These are phyloP conservation scores for Calycopis cecrops DNA, from an alignment of 1,140 invertebrate species.

Conservation along the genomic window DNA sequence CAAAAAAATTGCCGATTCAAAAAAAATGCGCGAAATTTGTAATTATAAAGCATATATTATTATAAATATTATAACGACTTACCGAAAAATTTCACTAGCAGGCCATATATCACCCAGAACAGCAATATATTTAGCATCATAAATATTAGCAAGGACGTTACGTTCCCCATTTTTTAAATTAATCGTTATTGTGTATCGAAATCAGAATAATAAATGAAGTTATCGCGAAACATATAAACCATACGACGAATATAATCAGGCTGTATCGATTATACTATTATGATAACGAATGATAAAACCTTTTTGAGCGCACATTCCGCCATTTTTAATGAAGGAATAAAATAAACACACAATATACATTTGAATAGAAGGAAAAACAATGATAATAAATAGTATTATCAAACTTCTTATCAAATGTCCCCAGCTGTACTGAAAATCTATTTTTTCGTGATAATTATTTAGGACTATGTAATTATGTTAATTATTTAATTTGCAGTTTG, in stretches of 20 bases:
- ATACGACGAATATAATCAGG: slow-evolving; percentile 28
- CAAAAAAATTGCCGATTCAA: too few species aligned
- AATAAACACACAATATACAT: too few species aligned
- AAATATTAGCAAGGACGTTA: slow-evolving; percentile 40
- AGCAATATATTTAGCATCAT: slow-evolving; percentile 46
- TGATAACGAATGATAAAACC: slow-evolving; percentile 16
- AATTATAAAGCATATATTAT: too few species aligned
- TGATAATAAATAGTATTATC: too few species aligned
- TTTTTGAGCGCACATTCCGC: background rate
- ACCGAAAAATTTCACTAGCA: slow-evolving; percentile 45
- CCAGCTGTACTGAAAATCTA: background rate
- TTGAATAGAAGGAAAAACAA: too few species aligned
- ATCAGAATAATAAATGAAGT: slow-evolving; percentile 30
- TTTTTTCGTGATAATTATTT: background rate
- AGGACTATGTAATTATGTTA: background rate
- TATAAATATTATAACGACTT: slow-evolving; percentile 32
- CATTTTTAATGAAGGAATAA: slow-evolving; percentile 9
- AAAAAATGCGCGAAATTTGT: too few species aligned
- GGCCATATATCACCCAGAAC: slow-evolving; percentile 49
- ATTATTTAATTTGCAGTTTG: background rate
- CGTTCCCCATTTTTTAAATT: slow-evolving; percentile 32
- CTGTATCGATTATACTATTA: slow-evolving; percentile 27
- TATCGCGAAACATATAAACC: slow-evolving; percentile 35
- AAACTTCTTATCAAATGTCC: too few species aligned
- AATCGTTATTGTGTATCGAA: slow-evolving; percentile 16